These are phyloP conservation scores for Loxodonta africana DNA, from an alignment of 2,113 vertebrate genomes.

Conservation along the genomic window DNA sequence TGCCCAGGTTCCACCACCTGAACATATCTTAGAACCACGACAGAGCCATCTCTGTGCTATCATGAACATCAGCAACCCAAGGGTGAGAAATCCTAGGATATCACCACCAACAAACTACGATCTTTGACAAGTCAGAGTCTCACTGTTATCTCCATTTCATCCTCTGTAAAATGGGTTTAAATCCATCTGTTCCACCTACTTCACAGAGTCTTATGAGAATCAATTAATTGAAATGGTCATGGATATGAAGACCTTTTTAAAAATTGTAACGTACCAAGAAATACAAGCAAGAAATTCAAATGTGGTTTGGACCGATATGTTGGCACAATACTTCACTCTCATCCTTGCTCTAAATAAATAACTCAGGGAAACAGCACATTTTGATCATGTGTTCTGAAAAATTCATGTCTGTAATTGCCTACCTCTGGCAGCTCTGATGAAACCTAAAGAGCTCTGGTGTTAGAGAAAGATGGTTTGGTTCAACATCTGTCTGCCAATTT, in stretches of 20 bases:
- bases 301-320: background rate
- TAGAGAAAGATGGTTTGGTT: background rate
- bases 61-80: background rate
- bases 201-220: background rate
- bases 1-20: background rate
- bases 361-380: background rate
- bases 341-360: background rate
- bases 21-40: background rate
- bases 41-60: background rate
- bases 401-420: background rate
- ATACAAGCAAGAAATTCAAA: background rate
- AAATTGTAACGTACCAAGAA: background rate
- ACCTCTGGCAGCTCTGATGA: background rate
- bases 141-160: background rate
- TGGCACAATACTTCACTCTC: background rate
- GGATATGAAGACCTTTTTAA: background rate
- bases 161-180: constrained; percentile 4
- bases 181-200: background rate
- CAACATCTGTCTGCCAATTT: background rate
- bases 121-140: background rate
- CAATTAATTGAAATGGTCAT: background rate
- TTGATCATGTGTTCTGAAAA: background rate
- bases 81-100: background rate
- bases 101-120: background rate
- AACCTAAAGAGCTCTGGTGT: background rate